Evolutionary conservation across 1,140 invertebrate species (phyloP).

Genomic region (Cataglyphis hispanica): DNA sequence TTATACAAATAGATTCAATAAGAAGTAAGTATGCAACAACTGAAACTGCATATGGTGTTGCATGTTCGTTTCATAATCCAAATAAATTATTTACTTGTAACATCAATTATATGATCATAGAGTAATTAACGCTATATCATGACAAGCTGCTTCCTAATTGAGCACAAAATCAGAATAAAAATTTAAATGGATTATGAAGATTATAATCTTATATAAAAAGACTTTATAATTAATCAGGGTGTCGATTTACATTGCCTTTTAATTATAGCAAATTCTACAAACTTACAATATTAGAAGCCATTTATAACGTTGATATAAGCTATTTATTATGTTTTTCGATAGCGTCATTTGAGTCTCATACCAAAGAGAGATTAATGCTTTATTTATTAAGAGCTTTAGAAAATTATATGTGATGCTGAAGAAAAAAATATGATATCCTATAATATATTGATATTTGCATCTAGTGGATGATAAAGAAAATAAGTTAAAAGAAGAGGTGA

Average conservation of each 20-base stretch:
- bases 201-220: slow-evolving; percentile 16
- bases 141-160: slow-evolving; percentile 56
- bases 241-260: slow-evolving; percentile 12
- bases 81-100: slow-evolving; percentile 62
- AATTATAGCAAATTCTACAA: slow-evolving; percentile 26
- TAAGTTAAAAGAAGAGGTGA: slow-evolving; percentile 41
- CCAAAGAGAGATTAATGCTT: slow-evolving; percentile 77
- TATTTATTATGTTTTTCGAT: slow-evolving; percentile 49
- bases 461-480: slow-evolving; percentile 6
- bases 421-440: slow-evolving; percentile 27
- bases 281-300: not conserved
- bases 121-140: slow-evolving; percentile 30
- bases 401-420: slow-evolving; percentile 56
- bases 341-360: slow-evolving; percentile 65
- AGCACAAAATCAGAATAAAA: slow-evolving; percentile 55
- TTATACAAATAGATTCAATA: slow-evolving; percentile 32
- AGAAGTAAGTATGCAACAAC: slow-evolving; percentile 39
- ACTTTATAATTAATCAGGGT: slow-evolving; percentile 44
- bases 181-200: slow-evolving; percentile 43
- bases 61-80: slow-evolving; percentile 34
- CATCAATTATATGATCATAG: not conserved
- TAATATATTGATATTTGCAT: slow-evolving; percentile 57
- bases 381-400: slow-evolving; percentile 73
- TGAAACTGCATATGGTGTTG: slow-evolving; percentile 29
- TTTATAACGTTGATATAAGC: slow-evolving; percentile 29